phyloP scores from a whole-genome alignment of 2,888 invertebrate species.

The Drosophila siamana region DNA sequence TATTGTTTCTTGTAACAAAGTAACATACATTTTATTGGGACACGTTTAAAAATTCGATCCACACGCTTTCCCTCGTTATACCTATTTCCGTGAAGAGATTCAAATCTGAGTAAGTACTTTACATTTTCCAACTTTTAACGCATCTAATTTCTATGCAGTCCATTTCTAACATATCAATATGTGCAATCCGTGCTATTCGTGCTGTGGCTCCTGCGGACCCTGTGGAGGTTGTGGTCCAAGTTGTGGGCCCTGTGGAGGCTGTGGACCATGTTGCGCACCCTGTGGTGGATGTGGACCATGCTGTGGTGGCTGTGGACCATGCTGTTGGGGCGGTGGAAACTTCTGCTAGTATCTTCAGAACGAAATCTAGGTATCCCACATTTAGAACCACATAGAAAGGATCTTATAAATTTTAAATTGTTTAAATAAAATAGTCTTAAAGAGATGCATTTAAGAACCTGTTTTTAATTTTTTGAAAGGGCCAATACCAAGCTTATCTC shows the following conservation, averaged over 20 bases:
- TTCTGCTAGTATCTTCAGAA: slow-evolving; percentile 10
- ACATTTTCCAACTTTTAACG: neutral
- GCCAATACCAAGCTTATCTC: too few relatives aligned
- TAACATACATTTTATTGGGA: too few relatives aligned
- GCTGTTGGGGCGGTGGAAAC: slow-evolving; percentile 1
- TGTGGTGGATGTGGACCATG: slow-evolving; percentile 11
- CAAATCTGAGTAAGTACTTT: neutral
- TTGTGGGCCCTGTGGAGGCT: slow-evolving; percentile 4
- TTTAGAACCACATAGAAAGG: neutral
- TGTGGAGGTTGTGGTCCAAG: neutral
- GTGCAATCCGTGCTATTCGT: slow-evolving; percentile 22
- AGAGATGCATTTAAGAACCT: neutral
- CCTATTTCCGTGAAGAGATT: slow-evolving; percentile 24
- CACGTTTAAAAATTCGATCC: neutral
- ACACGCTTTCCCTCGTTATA: too few relatives aligned
- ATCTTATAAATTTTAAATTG: neutral
- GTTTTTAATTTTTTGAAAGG: too few relatives aligned
- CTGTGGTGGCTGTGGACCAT: slow-evolving; percentile 1
- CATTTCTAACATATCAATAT: slow-evolving; percentile 8
- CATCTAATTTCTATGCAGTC: neutral
- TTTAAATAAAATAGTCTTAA: neutral
- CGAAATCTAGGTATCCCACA: slow-evolving; percentile 13
- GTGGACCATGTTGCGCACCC: neutral
- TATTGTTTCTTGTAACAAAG: neutral
- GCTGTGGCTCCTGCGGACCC: slow-evolving; percentile 6